A percentile compares a stretch with the other conserved stretches of the same genome.
Conservation (phyloP, 2,113 vertebrate genomes). For the Megaceryle maxima region DNA sequence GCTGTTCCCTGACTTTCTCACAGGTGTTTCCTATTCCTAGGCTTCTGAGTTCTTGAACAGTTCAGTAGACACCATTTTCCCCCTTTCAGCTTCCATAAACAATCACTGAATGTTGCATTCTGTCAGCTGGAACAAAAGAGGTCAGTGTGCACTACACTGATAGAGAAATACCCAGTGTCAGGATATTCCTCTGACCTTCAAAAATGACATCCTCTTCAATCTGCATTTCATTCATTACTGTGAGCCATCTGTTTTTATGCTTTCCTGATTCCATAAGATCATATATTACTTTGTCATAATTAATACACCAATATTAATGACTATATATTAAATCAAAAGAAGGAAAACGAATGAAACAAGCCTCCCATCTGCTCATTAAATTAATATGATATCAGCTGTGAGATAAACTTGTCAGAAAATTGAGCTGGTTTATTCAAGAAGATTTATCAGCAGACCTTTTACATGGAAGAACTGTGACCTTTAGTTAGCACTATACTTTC, state of each 20-base stretch:
- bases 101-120: neutral
- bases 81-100: neutral
- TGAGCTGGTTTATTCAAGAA: neutral
- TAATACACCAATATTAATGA: neutral
- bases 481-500: neutral
- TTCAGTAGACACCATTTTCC: neutral
- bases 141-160: fast-evolving
- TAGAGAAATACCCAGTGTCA: neutral
- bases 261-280: neutral
- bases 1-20: neutral
- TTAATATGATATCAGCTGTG: neutral
- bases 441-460: neutral
- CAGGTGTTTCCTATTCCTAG: conserved; percentile 19
- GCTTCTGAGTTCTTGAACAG: neutral
- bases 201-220: neutral
- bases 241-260: neutral
- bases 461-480: neutral
- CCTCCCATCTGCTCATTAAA: neutral
- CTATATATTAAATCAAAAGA: neutral
- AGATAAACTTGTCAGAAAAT: neutral
- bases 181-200: neutral
- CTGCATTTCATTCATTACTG: neutral
- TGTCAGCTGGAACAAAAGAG: neutral
- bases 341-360: neutral
- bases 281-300: neutral